These are phyloP conservation scores for pig (Sus scrofa) DNA, from an alignment of 2,113 vertebrate genomes.

Conservation along the genomic window DNA sequence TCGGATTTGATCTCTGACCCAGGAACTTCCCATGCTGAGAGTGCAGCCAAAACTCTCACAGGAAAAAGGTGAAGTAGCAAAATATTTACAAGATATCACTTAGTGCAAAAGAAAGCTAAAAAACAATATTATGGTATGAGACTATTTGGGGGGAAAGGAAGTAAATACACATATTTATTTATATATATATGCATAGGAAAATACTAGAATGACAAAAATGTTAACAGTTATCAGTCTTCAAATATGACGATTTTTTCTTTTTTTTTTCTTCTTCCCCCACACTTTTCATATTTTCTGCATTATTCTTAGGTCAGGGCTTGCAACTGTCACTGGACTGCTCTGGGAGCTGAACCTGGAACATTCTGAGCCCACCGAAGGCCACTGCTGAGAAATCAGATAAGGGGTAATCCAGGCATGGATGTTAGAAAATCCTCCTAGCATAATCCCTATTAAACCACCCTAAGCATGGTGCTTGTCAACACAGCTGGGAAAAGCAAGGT, in stretches of 20 bases:
- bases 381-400: slow-evolving; percentile 2
- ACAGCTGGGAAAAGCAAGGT: background rate
- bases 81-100: background rate
- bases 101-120: background rate
- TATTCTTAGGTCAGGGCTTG: background rate
- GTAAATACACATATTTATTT: background rate
- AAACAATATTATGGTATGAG: background rate
- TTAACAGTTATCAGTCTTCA: background rate
- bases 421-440: background rate
- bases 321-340: background rate
- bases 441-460: background rate
- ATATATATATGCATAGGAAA: background rate
- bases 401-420: background rate
- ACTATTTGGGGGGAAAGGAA: background rate
- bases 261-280: background rate
- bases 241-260: slow-evolving; percentile 1
- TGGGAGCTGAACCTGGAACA: background rate
- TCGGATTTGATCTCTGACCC: too few relatives aligned
- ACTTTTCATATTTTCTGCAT: background rate
- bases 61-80: background rate
- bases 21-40: too few relatives aligned
- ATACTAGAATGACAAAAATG: background rate
- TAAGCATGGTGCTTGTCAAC: background rate
- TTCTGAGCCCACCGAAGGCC: background rate
- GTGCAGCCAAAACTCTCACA: too few relatives aligned